Conservation (phyloP, 2,888 invertebrate species). For the Pherbina coryleti region DNA sequence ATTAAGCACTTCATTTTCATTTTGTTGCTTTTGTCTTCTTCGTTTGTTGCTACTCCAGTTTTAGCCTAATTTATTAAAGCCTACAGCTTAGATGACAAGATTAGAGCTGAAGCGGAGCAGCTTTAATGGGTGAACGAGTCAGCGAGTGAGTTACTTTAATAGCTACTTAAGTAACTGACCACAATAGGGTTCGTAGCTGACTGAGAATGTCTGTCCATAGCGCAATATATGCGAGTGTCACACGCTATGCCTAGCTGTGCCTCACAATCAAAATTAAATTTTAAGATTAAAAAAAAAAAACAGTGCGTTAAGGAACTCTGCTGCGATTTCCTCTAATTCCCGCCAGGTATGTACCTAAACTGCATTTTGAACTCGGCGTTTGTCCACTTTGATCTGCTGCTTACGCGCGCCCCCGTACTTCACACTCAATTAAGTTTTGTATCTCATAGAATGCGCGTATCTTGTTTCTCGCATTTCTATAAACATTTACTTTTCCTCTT, state of each 20-base stretch:
- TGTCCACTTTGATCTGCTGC: not conserved
- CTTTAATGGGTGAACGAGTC: not conserved
- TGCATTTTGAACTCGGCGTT: not conserved
- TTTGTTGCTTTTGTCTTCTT: conserved; percentile 51
- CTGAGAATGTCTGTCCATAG: not conserved
- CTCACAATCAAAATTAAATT: no score
- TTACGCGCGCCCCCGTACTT: conserved; percentile 41
- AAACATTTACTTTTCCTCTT: conserved; percentile 51
- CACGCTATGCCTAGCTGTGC: no score
- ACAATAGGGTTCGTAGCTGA: not conserved
- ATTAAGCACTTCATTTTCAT: conserved; percentile 53
- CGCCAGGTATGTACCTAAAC: not conserved
- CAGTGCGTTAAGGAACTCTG: no score
- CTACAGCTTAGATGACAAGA: conserved; percentile 5
- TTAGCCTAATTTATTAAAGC: not conserved
- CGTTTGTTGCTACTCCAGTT: conserved; percentile 42
- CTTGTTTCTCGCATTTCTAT: conserved; percentile 49
- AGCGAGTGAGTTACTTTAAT: conserved; percentile 16
- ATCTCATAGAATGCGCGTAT: conserved; percentile 16
- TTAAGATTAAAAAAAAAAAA: no score
- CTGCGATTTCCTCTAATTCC: no score
- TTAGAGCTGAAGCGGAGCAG: not conserved
- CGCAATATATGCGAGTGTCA: no score
- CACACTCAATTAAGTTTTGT: conserved; percentile 60
- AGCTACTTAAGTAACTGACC: conserved; percentile 9